Evolutionary conservation across 2,888 invertebrate species (phyloP).

Genomic region (Parnassius apollo): DNA sequence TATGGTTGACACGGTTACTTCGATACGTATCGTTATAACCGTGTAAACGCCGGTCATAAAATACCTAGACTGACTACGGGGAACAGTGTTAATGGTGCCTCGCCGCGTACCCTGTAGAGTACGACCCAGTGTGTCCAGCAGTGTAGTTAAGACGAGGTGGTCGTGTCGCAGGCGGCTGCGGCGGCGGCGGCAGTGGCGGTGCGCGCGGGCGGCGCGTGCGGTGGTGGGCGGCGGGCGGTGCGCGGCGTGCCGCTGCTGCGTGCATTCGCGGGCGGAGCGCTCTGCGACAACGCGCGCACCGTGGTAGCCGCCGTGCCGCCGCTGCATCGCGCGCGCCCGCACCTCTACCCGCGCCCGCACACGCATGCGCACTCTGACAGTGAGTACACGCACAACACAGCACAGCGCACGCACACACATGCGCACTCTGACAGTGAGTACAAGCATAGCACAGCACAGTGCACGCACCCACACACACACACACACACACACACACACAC

Average conservation of each 20-base stretch:
- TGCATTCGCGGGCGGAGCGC: conserved; percentile 87
- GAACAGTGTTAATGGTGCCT: too few species aligned
- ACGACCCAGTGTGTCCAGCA: too few species aligned
- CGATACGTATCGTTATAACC: too few species aligned
- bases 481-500: neutral
- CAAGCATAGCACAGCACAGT: neutral
- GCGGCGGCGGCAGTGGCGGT: conserved; percentile 44
- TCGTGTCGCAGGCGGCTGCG: too few species aligned
- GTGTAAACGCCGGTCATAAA: too few species aligned
- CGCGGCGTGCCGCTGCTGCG: conserved; percentile 62
- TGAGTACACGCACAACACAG: conserved; percentile 55
- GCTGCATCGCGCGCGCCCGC: conserved; percentile 40
- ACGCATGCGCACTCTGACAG: conserved; percentile 81
- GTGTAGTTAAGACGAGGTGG: too few species aligned
- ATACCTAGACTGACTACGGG: too few species aligned
- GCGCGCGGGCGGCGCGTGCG: conserved; percentile 40
- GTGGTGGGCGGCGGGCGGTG: conserved; percentile 34
- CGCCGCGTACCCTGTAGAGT: too few species aligned
- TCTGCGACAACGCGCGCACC: conserved; percentile 88
- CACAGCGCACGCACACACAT: neutral
- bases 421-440: neutral
- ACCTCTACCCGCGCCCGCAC: conserved; percentile 31
- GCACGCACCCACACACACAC: neutral
- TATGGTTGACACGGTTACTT: too few species aligned
- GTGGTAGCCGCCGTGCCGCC: conserved; percentile 81